Evolutionary conservation across 2,113 vertebrate species (phyloP), one percentile per base, ranked within the genome.

Genomic region (Willisornis vidua): DNA sequence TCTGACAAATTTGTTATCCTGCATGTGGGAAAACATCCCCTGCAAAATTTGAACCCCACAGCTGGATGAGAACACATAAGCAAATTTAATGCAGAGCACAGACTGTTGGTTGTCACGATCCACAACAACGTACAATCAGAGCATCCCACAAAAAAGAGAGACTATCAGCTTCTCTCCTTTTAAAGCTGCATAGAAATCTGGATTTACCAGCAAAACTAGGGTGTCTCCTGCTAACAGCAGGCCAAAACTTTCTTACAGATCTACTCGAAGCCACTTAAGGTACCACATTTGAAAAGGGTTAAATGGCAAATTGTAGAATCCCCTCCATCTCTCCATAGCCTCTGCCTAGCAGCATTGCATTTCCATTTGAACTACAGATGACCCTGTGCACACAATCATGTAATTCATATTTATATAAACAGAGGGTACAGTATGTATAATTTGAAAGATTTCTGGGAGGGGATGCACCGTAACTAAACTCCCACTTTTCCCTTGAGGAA

Each of bases 371-470:
- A 98, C 98, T 97, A 68, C 82, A 89, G 78, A 58, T 97, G 98
- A 98, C 97, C 98, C 95, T 79, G 83, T 66, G 77, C 94, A 89
- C 94, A 98, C 97, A 98, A 97, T 96, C 97, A 74, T 96, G 91
- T 97, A 97, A 97, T 97, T 98, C 97, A 98, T 97, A 97, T 98
- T 98, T 97, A 95, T 98, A 98, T 97, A 97, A 98, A 98, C 96
- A 98, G 95, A 97, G 97, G 92, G 97, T 90, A 97, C 82, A 95
- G 91, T 97, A 97, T 95, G 94, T 97, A 97, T 97, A 97, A 97
- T 97, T 97, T 96, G 96, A 96, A 98, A 97, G 94, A 97, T 98
- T 97, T 98, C 96, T 97, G 97, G 97, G 96, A 97, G 97, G 96
- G 87, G 97, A 96, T 79, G 95, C 89, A 98, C 97, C 96, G 82